Base-by-base conservation (phyloP, 2,113 vertebrate genomes). In the Motacilla alba region DNA sequence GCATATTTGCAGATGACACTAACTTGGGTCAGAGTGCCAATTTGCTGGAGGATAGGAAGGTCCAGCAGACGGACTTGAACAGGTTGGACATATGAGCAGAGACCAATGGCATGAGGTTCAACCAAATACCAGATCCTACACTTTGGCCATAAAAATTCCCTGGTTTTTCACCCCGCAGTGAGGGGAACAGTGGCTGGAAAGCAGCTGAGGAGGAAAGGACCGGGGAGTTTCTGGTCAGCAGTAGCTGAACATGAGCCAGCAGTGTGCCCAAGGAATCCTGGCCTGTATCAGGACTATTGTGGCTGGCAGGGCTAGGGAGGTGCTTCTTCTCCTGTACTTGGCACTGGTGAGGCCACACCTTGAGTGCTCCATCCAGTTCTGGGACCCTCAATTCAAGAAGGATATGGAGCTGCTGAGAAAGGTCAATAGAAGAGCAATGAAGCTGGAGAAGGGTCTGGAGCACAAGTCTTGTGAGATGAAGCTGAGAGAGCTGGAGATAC, bases 161-260 rank as follows among this genome's bases (percentile, higher is more conserved):
- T 37, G 35, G 3, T 10, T 50, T 31, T 7, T 6, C 1, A 7
- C 16, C 14, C 6, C 8, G 12, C 21, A 10, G 24, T 19, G 27
- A 22, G 27, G 11, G 10, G 5, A 27, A 20, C 8, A 37, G 22
- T 11, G 15, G 15, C 10, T 74, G 37, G 7, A 89, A 73, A 66
- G 44, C 5, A 15, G 12, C 8, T 1, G 1, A 73, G 8, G 0
- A 0, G 22, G 10, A 44, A 81, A 66, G 10, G 5, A 58, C 22
- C 5, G 27, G 21, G 4, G 1, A 4, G 6, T 43, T 72, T 79
- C 26, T 44, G 15, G 19, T 44, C 3, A 10, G 43, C 12, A 33
- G 37, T 7, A 1, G 33, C 50, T 81, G 44, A 59, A 37, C 7
- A 10, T n/a, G 60, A 67, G 28, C 33, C 60, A 75, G 33, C 37